Evolutionary conservation across 2,888 invertebrate species (phyloP).

Genomic region (Macrophya alboannulata): DNA sequence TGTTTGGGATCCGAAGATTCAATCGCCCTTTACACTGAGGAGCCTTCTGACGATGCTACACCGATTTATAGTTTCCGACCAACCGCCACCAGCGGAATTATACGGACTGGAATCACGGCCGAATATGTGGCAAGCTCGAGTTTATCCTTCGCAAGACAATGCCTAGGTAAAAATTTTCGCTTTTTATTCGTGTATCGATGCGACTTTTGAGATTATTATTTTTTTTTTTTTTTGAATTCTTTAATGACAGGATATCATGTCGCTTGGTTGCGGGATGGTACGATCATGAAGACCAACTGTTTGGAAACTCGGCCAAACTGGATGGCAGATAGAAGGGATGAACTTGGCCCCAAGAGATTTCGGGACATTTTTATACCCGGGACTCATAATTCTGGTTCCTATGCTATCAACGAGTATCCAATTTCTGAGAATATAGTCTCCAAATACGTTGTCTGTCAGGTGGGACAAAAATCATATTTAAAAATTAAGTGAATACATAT

Average conservation of each 20-base stretch:
- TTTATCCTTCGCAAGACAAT: constrained; percentile 67
- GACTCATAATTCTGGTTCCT: constrained; percentile 87
- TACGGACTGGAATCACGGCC: constrained; percentile 67
- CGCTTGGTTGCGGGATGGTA: constrained; percentile 69
- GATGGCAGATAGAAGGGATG: constrained; percentile 82
- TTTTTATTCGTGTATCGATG: constrained; percentile 1
- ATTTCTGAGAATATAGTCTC: constrained; percentile 77
- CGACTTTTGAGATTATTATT: neutral
- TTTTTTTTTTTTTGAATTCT: neutral
- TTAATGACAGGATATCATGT: constrained; percentile 68
- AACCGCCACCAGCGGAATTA: constrained; percentile 63
- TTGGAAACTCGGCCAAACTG: constrained; percentile 82
- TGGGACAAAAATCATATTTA: constrained; percentile 59
- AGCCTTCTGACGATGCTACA: constrained; percentile 52
- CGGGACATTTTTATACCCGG: constrained; percentile 86
- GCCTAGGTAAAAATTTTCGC: constrained; percentile 67
- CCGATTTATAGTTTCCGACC: constrained; percentile 66
- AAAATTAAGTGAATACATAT: neutral
- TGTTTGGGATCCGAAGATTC: constrained; percentile 65
- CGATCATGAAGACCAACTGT: constrained; percentile 79
- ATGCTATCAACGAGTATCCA: constrained; percentile 71
- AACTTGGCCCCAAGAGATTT: constrained; percentile 80
- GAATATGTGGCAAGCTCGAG: constrained; percentile 67
- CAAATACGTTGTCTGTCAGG: constrained; percentile 82
- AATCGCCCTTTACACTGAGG: constrained; percentile 66